phyloP scores from a whole-genome alignment of 2,113 vertebrate genomes.

The Limnothrissa miodon region DNA sequence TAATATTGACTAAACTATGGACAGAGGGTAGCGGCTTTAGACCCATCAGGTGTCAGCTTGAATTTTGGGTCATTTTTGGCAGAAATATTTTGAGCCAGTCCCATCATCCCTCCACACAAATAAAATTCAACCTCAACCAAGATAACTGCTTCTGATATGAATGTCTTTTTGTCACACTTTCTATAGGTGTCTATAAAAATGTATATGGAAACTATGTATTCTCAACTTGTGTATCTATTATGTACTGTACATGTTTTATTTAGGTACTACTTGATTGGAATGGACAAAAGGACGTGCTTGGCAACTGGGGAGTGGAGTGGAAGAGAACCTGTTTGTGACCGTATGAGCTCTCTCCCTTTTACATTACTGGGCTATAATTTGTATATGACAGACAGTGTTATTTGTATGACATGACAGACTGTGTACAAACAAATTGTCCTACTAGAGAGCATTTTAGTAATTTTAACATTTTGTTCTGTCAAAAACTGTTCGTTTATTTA shows the following conservation, averaged over 20 bases:
- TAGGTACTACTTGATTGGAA: neutral
- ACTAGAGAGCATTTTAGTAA: too few species aligned
- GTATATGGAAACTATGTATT: neutral
- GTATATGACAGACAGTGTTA: neutral
- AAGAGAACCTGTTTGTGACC: conserved; percentile 51
- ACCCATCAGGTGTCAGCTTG: too few species aligned
- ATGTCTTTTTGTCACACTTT: too few species aligned
- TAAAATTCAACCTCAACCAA: too few species aligned
- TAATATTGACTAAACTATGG: too few species aligned
- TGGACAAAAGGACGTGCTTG: accelerated
- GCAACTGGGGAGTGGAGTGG: neutral
- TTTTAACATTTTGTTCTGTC: too few species aligned
- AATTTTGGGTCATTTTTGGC: too few species aligned
- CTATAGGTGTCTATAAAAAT: neutral
- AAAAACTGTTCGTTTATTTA: too few species aligned
- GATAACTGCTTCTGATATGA: neutral
- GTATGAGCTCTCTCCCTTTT: conserved; percentile 37
- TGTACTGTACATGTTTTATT: neutral
- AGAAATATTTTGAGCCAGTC: too few species aligned
- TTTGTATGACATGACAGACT: neutral
- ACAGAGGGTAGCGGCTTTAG: too few species aligned
- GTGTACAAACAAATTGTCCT: too few species aligned
- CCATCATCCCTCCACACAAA: too few species aligned
- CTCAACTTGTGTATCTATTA: neutral
- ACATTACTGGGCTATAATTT: neutral